phyloP scores from a whole-genome alignment of 2,888 invertebrate genomes.

The Philonicus albiceps region DNA sequence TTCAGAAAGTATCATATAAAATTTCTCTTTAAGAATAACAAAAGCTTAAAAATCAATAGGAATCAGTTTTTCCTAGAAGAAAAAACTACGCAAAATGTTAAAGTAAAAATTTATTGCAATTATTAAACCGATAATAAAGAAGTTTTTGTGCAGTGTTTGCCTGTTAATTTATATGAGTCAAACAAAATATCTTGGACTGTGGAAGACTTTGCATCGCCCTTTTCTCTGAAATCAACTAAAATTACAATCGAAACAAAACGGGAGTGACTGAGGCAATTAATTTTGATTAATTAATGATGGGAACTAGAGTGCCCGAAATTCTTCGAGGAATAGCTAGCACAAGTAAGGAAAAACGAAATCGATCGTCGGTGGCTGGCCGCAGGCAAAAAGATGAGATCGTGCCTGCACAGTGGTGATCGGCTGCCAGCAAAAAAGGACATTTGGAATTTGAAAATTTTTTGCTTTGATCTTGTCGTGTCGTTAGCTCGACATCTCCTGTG shows the following conservation, averaged over 20 bases:
- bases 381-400: conserved; percentile 39
- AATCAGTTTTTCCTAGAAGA: too few relatives aligned
- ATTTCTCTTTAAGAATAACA: too few relatives aligned
- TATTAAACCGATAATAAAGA: too few relatives aligned
- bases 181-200: not conserved
- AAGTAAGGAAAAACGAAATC: not conserved
- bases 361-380: not conserved
- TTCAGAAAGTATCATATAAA: too few relatives aligned
- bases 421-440: conserved; percentile 42
- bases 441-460: conserved; percentile 48
- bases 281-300: conserved; percentile 48
- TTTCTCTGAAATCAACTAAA: not conserved
- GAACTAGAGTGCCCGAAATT: conserved; percentile 35
- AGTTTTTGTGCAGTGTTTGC: too few relatives aligned
- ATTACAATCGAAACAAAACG: not conserved
- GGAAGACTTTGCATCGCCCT: not conserved
- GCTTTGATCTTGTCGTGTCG: conserved; percentile 36
- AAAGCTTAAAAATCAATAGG: too few relatives aligned
- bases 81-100: too few relatives aligned
- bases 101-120: too few relatives aligned
- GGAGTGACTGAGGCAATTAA: conserved; percentile 41
- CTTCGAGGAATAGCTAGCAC: conserved; percentile 14
- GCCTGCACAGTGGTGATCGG: conserved; percentile 36
- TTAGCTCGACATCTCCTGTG: conserved; percentile 41
- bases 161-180: not conserved